Evolutionary conservation across 2,113 vertebrate species (phyloP).

Genomic region (Otus sunia): DNA sequence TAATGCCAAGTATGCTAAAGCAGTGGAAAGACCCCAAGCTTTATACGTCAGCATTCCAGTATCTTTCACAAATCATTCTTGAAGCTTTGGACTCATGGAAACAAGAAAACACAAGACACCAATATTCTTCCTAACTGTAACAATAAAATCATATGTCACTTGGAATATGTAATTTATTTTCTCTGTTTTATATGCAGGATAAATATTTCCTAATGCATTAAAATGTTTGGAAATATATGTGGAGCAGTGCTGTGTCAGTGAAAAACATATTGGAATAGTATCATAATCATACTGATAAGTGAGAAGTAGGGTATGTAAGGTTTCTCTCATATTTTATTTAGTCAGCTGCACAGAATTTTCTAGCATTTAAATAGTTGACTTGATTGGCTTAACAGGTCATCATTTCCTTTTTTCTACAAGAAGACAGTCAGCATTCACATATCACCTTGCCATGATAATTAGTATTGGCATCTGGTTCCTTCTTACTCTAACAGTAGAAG

Average conservation of each 20-base stretch:
- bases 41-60: not conserved
- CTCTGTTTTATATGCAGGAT: not conserved
- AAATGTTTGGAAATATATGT: not conserved
- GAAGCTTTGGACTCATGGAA: not conserved
- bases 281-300: not conserved
- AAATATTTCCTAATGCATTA: not conserved
- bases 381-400: not conserved
- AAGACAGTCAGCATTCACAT: not conserved
- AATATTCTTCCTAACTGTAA: not conserved
- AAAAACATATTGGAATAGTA: not conserved
- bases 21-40: constrained; percentile 53
- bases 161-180: not conserved
- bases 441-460: not conserved
- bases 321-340: not conserved
- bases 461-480: not conserved
- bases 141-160: not conserved
- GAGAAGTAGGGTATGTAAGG: not conserved
- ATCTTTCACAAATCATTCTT: not conserved
- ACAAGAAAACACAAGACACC: not conserved
- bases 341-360: not conserved
- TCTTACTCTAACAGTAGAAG: not conserved
- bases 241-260: not conserved
- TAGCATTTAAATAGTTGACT: not conserved
- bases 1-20: constrained; percentile 22
- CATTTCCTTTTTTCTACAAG: not conserved